phyloP scores from a whole-genome alignment of 1,140 invertebrate genomes.

The Diorhabda elongata region DNA sequence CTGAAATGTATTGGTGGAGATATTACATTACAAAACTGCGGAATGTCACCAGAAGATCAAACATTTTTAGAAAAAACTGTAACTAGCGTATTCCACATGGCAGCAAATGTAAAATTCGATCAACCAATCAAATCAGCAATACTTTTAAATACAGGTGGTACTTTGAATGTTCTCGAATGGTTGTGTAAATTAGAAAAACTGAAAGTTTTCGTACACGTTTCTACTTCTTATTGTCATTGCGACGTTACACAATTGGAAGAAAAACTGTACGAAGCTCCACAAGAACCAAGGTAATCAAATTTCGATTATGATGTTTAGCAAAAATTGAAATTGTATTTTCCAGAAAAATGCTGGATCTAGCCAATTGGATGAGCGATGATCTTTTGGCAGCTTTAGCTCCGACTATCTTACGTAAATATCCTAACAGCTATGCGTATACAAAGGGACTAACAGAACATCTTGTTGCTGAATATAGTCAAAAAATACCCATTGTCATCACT shows the following conservation, averaged over 20 bases:
- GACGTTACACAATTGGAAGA: conserved; percentile 65
- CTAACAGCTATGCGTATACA: conserved; percentile 78
- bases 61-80: conserved; percentile 56
- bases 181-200: conserved; percentile 43
- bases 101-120: conserved; percentile 66
- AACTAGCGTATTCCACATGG: conserved; percentile 72
- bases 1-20: conserved; percentile 50
- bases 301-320: neutral
- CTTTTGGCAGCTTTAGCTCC: conserved; percentile 68
- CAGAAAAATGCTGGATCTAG: conserved; percentile 60
- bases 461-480: conserved; percentile 56
- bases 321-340: conserved; percentile 13
- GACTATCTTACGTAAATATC: conserved; percentile 65
- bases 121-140: conserved; percentile 51
- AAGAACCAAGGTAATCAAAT: conserved; percentile 62
- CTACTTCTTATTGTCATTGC: conserved; percentile 79
- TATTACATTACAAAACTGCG: conserved; percentile 51
- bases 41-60: conserved; percentile 55
- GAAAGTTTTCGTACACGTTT: conserved; percentile 67
- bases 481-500: conserved; percentile 64
- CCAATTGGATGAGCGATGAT: conserved; percentile 73
- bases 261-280: conserved; percentile 59
- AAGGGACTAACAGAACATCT: conserved; percentile 72
- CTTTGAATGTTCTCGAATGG: conserved; percentile 48
- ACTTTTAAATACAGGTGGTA: conserved; percentile 51